Conservation (phyloP, 2,888 invertebrate genomes). For the Crepidodera aurea region DNA sequence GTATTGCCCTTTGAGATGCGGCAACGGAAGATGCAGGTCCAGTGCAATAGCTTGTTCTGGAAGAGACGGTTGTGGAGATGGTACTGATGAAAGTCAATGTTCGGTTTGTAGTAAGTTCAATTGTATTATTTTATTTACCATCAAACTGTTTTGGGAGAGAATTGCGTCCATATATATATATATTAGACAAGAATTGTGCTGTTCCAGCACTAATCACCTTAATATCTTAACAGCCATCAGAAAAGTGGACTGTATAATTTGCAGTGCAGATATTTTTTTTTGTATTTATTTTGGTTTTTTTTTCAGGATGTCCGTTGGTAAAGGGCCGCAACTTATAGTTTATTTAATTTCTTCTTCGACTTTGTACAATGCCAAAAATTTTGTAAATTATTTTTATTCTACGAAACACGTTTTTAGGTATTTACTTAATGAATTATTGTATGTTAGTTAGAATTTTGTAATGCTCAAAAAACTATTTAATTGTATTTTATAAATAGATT, state of each 20-base stretch:
- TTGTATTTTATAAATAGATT: conserved; percentile 47
- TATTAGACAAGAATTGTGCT: too few species aligned
- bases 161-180: too few species aligned
- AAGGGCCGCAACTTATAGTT: conserved; percentile 52
- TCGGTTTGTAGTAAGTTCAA: conserved; percentile 83
- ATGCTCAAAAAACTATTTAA: conserved; percentile 48
- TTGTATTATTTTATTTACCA: not conserved
- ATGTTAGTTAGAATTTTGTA: conserved; percentile 45
- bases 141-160: too few species aligned
- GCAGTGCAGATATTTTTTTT: not conserved
- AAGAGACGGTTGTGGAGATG: conserved; percentile 90
- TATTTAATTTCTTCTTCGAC: conserved; percentile 35
- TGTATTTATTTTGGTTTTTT: conserved; percentile 23
- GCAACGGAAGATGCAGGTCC: conserved; percentile 86
- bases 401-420: conserved; percentile 36
- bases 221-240: too few species aligned
- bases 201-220: too few species aligned
- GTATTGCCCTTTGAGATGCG: conserved; percentile 84
- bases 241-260: too few species aligned
- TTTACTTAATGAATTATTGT: conserved; percentile 38
- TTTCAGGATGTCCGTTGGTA: conserved; percentile 54
- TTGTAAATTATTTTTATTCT: conserved; percentile 53
- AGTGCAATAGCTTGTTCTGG: conserved; percentile 91
- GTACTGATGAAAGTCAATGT: conserved; percentile 86
- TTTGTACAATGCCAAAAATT: conserved; percentile 56